Evolutionary conservation across 2,113 vertebrate genomes (phyloP), one percentile per base, ranked within the genome.

Genomic region (Xenopus borealis): DNA sequence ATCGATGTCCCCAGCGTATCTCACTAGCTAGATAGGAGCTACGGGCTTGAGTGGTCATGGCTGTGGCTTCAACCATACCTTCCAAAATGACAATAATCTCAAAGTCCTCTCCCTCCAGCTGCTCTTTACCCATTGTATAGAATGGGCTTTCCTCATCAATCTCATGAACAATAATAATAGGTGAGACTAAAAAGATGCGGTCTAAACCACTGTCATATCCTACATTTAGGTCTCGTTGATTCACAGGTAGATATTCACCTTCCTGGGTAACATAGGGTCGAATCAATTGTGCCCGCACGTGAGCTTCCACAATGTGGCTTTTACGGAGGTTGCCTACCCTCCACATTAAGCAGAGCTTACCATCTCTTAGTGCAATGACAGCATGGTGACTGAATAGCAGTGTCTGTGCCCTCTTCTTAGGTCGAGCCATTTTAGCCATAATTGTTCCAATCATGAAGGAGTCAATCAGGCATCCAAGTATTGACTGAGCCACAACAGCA

Each of bases 401-500:
- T 0, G 97, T 99, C 85, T 98, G 95, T 11, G 97, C 96, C 78
- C 97, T 86, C 84, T 98, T 98, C 88, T 98, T 99, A 46, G 97
- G 97, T 63, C 96, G 90, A 0, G 96, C 96, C 95, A 99, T 99
- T 85, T 99, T 99, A 80, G 95, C 96, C 97, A 99, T 98, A 80
- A 99, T 98, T 78, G 95, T 98, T 69, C 97, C 97, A n/a, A 99
- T 97, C 95, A 98, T 97, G 87, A 99, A 99, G 55, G 96, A 96
- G 90, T 99, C 96, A n/a, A 99, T 96, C 86, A 99, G 95, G 0
- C 96, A 98, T 72, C 97, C 96, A 79, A 97, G 90, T 0, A 99
- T 98, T 75, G 95, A 99, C 89, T 99, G 97, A 19, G 95, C 85
- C 50, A 98, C 94, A 4, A 99, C 96, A 0, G 94, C 96, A 58